These are phyloP conservation scores for Nothobranchius kuhntae DNA, from an alignment of 2,113 vertebrate species.

Conservation along the genomic window DNA sequence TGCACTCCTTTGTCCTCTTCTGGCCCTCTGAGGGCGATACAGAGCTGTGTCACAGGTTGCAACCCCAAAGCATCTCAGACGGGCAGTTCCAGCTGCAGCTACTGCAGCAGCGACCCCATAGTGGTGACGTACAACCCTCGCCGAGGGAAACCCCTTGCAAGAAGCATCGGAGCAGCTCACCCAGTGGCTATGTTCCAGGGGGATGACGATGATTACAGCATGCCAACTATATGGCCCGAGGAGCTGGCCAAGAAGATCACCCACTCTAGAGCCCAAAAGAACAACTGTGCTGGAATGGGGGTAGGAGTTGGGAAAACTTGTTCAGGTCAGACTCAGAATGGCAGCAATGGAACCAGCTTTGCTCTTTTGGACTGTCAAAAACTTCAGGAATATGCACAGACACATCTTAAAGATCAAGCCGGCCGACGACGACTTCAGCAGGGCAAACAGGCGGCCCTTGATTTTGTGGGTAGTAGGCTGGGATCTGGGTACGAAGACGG, in stretches of 20 bases:
- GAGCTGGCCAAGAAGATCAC: constrained; percentile 85
- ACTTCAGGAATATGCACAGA: constrained; percentile 75
- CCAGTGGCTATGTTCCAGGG: constrained; percentile 57
- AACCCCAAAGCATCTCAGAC: constrained; percentile 81
- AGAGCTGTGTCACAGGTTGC: constrained; percentile 81
- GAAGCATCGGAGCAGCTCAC: constrained; percentile 55
- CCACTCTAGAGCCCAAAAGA: constrained; percentile 72
- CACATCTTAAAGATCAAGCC: constrained; percentile 74
- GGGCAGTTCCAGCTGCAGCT: constrained; percentile 85
- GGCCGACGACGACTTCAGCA: constrained; percentile 79
- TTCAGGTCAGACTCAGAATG: constrained; percentile 56
- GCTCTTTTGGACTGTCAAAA: constrained; percentile 82
- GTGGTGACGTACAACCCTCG: constrained; percentile 84
- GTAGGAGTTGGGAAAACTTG: constrained; percentile 51
- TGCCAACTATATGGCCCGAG: constrained; percentile 85
- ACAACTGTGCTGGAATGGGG: constrained; percentile 61
- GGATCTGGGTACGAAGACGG: constrained; percentile 62
- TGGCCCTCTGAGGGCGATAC: constrained; percentile 76
- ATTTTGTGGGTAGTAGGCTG: constrained; percentile 74
- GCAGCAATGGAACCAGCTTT: constrained; percentile 64
- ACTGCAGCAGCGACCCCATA: constrained; percentile 88
- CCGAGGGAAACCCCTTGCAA: constrained; percentile 69
- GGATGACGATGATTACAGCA: constrained; percentile 82
- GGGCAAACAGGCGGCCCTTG: constrained; percentile 81
- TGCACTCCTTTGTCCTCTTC: constrained; percentile 80